phyloP scores from a whole-genome alignment of 2,888 invertebrate species.

The Eupithecia inturbata region DNA sequence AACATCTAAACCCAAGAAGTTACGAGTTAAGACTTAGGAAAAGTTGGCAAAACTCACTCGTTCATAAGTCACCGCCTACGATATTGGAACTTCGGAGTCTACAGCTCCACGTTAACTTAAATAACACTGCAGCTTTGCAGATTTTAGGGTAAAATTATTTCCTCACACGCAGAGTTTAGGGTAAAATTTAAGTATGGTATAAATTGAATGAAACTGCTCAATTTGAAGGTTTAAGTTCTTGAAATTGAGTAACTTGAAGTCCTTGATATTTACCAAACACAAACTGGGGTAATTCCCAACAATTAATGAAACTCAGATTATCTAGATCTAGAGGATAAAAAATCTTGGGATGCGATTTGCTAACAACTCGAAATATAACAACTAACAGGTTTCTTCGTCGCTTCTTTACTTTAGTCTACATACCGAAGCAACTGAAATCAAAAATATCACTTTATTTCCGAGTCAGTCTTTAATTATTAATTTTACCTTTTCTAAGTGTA shows the following conservation, averaged over 20 bases:
- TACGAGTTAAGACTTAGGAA: constrained; percentile 56
- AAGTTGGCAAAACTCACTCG: constrained; percentile 58
- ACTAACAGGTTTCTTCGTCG: no score
- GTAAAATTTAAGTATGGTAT: no score
- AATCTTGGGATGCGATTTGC: no score
- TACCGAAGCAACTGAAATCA: no score
- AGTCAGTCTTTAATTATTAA: no score
- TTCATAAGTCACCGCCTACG: constrained; percentile 55
- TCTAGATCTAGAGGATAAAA: no score
- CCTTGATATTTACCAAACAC: not conserved
- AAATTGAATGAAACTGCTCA: not conserved
- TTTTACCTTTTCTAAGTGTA: no score
- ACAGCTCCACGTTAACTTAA: constrained; percentile 40
- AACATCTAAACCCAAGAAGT: constrained; percentile 39
- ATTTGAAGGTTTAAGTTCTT: not conserved
- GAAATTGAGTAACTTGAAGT: not conserved
- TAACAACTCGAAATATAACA: no score
- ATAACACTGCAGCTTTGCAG: constrained; percentile 26
- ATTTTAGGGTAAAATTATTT: constrained; percentile 10
- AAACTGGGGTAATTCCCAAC: not conserved
- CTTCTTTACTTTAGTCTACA: no score
- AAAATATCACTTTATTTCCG: no score
- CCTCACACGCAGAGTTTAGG: not conserved
- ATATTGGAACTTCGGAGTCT: constrained; percentile 47
- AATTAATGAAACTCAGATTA: constrained; percentile 12